These are phyloP conservation scores for Eurytoma adleriae DNA, from an alignment of 2,888 invertebrate genomes.

Conservation along the genomic window DNA sequence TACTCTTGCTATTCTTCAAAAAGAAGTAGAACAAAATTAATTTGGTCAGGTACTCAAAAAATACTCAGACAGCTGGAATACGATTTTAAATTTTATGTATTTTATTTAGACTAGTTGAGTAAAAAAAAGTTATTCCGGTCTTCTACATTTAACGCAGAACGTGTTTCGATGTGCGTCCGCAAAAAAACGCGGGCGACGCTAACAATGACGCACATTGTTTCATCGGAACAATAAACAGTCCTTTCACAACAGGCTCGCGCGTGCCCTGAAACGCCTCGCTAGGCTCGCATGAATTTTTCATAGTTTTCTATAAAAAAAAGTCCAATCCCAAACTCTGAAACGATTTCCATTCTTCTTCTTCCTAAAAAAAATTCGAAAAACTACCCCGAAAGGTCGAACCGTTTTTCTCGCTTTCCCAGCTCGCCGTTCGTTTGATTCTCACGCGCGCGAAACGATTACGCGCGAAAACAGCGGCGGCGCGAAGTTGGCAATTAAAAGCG, in stretches of 20 bases:
- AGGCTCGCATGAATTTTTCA: conserved; percentile 16
- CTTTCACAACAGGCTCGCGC: conserved; percentile 23
- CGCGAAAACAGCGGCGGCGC: background rate
- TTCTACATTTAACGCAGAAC: background rate
- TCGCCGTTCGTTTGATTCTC: conserved; percentile 7
- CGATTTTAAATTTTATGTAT: too few species aligned
- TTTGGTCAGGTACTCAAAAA: background rate
- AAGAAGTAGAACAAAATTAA: background rate
- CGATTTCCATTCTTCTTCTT: background rate
- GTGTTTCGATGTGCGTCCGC: background rate
- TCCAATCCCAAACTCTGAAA: background rate
- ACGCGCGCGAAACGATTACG: conserved; percentile 28
- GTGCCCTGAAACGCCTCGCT: conserved; percentile 24
- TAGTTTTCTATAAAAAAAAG: conserved; percentile 6
- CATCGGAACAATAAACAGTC: conserved; percentile 34
- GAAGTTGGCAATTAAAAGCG: conserved; percentile 48
- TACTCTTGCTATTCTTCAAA: background rate
- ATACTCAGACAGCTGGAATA: background rate
- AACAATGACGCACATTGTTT: conserved; percentile 40
- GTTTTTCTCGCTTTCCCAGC: background rate
- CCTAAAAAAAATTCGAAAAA: background rate
- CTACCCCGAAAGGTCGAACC: background rate
- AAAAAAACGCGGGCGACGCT: conserved; percentile 13
- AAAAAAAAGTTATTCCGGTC: background rate
- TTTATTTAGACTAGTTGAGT: too few species aligned